Evolutionary conservation across 2,888 invertebrate genomes (phyloP).

Genomic region (Bembecia ichneumoniformis): DNA sequence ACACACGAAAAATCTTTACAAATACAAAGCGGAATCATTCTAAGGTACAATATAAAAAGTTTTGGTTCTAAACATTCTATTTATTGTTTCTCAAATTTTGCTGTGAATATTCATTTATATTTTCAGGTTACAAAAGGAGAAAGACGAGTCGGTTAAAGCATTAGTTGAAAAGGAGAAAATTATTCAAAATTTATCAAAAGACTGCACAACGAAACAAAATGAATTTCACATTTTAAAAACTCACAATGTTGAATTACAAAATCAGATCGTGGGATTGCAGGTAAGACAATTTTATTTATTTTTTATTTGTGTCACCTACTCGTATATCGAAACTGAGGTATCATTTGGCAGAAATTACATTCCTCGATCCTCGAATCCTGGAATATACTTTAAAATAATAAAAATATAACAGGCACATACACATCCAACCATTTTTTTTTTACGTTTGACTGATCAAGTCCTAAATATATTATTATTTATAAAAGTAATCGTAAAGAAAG

Average conservation of each 20-base stretch:
- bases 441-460: too few species aligned
- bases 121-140: slow-evolving; percentile 45
- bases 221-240: slow-evolving; percentile 25
- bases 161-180: slow-evolving; percentile 37
- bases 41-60: slow-evolving; percentile 29
- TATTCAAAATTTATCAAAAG: slow-evolving; percentile 38
- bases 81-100: background rate
- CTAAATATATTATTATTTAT: too few species aligned
- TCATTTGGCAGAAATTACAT: too few species aligned
- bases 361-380: too few species aligned
- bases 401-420: too few species aligned
- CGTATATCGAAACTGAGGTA: too few species aligned
- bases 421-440: too few species aligned
- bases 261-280: slow-evolving; percentile 38
- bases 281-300: slow-evolving; percentile 7
- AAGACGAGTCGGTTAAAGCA: slow-evolving; percentile 35
- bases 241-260: slow-evolving; percentile 16
- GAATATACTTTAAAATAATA: too few species aligned
- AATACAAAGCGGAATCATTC: slow-evolving; percentile 54
- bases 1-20: slow-evolving; percentile 56
- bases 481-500: too few species aligned
- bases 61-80: background rate
- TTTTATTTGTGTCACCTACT: too few species aligned
- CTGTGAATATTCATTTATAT: slow-evolving; percentile 1
- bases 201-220: slow-evolving; percentile 30